Evolutionary conservation across 2,797 vertebrate genomes (phyloP).

Genomic region (Peromyscus aztecus): DNA sequence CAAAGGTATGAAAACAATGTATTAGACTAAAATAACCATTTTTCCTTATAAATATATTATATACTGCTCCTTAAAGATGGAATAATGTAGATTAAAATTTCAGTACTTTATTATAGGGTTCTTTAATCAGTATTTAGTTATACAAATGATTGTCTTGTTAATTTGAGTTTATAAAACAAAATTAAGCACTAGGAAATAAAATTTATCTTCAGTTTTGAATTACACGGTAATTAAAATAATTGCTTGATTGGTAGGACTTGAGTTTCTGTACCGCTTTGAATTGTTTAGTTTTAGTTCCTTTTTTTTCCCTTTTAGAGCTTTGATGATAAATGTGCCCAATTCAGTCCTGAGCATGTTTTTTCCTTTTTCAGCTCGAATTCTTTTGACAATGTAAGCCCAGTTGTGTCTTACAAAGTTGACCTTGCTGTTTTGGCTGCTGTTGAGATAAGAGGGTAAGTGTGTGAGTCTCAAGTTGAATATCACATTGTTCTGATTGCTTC

Average conservation of each 20-base stretch:
- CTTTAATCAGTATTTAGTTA: background rate
- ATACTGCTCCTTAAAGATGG: background rate
- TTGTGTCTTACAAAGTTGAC: constrained; percentile 90
- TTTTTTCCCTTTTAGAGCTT: background rate
- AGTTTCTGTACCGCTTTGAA: background rate
- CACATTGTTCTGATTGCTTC: background rate
- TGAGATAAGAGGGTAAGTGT: constrained; percentile 95
- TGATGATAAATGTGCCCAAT: background rate
- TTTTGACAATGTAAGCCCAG: constrained; percentile 92
- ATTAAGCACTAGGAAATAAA: constrained; percentile 3
- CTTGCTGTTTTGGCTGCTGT: constrained; percentile 94
- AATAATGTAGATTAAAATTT: background rate
- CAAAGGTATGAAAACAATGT: constrained; percentile 90
- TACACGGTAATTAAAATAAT: constrained; percentile 43
- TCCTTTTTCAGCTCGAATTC: constrained; percentile 93
- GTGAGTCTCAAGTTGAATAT: background rate
- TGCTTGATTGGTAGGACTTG: background rate
- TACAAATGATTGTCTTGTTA: constrained; percentile 23
- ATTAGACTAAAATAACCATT: background rate
- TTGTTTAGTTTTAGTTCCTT: constrained; percentile 13
- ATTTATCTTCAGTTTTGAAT: constrained; percentile 24
- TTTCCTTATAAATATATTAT: background rate
- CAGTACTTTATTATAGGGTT: background rate
- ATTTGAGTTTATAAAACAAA: constrained; percentile 52
- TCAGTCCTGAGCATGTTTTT: constrained; percentile 50